These are phyloP conservation scores for Cryptomyrus ogoouensis DNA, from an alignment of 2,113 vertebrate species.

Conservation along the genomic window DNA sequence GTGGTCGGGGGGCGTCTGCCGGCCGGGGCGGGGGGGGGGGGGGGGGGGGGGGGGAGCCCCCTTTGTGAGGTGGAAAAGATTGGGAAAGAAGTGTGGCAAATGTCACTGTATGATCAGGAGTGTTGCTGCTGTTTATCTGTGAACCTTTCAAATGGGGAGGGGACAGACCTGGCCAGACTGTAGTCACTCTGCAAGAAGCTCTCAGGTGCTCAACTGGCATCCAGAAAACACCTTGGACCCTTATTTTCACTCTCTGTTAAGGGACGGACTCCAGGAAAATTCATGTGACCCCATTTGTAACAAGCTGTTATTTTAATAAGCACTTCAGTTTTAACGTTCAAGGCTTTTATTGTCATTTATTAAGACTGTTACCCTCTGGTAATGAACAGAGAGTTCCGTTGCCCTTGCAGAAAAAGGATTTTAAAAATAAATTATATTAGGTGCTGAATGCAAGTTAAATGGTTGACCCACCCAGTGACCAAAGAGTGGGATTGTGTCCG, in stretches of 20 bases:
- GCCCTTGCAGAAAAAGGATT: background rate
- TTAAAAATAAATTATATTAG: background rate
- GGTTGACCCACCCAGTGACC: background rate
- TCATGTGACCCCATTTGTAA: background rate
- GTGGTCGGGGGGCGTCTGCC: no score
- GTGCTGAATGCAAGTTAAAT: background rate
- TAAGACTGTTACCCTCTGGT: background rate
- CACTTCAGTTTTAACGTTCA: background rate
- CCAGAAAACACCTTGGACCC: background rate
- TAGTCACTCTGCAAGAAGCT: background rate
- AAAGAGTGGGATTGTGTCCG: background rate
- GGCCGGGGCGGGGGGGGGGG: background rate
- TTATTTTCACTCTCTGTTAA: background rate
- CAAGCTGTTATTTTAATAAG: background rate
- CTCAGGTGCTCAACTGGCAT: background rate
- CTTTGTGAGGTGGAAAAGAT: background rate
- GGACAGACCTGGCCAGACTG: no score
- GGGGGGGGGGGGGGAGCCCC: background rate
- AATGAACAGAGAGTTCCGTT: background rate
- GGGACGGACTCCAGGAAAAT: background rate
- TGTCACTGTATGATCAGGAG: background rate
- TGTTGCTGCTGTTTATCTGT: background rate
- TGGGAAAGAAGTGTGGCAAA: background rate
- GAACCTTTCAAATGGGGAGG: background rate
- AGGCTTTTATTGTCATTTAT: background rate